Percentiles rank a stretch among this genome's conserved stretches.
Conservation (phyloP, 2,888 invertebrate genomes). For the Stegophylla sp. region DNA sequence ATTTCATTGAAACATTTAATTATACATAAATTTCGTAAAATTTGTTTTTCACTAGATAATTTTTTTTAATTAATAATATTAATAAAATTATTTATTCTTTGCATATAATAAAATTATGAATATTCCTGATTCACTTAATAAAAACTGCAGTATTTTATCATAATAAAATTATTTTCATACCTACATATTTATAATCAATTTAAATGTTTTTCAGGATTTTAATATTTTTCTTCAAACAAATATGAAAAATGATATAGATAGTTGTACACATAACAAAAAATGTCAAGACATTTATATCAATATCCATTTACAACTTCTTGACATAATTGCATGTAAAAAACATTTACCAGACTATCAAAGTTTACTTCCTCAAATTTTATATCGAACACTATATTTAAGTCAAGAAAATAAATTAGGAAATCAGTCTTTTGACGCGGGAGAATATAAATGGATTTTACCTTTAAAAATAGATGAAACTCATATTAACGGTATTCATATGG, state of each 20-base stretch:
- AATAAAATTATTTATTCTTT: too few relatives aligned
- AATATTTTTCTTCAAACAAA: slow-evolving; percentile 31
- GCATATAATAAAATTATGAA: too few relatives aligned
- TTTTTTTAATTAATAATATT: too few relatives aligned
- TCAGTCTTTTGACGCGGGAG: background rate
- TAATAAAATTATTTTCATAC: too few relatives aligned
- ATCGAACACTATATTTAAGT: slow-evolving; percentile 38
- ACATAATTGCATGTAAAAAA: slow-evolving; percentile 29
- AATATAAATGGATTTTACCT: slow-evolving; percentile 6
- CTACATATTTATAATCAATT: too few relatives aligned
- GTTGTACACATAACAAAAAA: background rate
- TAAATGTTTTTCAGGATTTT: slow-evolving; percentile 42
- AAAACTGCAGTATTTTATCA: too few relatives aligned
- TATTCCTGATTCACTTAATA: too few relatives aligned
- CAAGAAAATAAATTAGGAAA: slow-evolving; percentile 3
- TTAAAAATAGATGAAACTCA: slow-evolving; percentile 1
- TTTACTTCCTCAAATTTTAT: slow-evolving; percentile 46
- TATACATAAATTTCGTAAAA: too few relatives aligned
- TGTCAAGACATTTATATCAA: slow-evolving; percentile 35
- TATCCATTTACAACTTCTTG: slow-evolving; percentile 27
- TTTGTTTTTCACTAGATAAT: too few relatives aligned
- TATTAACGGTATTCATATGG: background rate
- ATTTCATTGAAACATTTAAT: too few relatives aligned
- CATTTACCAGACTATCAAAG: slow-evolving; percentile 18
- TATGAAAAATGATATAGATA: background rate